Conservation (phyloP, 2,113 vertebrate genomes). For the Eulemur macaco region DNA sequence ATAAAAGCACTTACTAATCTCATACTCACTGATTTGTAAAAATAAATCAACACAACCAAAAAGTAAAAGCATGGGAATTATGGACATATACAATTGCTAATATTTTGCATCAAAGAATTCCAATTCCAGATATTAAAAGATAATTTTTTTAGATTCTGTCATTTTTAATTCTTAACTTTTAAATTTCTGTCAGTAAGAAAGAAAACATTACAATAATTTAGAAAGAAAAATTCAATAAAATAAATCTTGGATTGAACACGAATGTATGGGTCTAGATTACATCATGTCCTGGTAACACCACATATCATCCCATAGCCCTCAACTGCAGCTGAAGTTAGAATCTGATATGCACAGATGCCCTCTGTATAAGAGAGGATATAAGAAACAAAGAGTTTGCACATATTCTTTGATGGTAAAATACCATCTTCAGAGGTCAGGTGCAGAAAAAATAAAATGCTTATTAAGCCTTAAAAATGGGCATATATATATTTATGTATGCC, state of each 20-base stretch:
- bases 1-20: not conserved
- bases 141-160: not conserved
- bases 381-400: not conserved
- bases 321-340: not conserved
- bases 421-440: not conserved
- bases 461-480: not conserved
- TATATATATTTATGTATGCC: not conserved
- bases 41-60: constrained; percentile 17
- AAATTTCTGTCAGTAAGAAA: not conserved
- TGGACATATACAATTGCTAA: not conserved
- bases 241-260: not conserved
- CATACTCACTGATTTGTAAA: not conserved
- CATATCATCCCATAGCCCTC: not conserved
- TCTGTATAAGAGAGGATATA: not conserved
- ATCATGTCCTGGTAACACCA: not conserved
- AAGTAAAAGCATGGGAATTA: not conserved
- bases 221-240: not conserved
- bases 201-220: not conserved
- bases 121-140: not conserved
- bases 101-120: constrained; percentile 42
- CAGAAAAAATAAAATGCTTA: not conserved
- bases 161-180: constrained; percentile 27
- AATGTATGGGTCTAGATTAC: not conserved
- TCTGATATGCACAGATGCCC: not conserved
- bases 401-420: not conserved